Evolutionary conservation across 2,113 vertebrate genomes (phyloP).

Genomic region (Oxyruncus cristatus): DNA sequence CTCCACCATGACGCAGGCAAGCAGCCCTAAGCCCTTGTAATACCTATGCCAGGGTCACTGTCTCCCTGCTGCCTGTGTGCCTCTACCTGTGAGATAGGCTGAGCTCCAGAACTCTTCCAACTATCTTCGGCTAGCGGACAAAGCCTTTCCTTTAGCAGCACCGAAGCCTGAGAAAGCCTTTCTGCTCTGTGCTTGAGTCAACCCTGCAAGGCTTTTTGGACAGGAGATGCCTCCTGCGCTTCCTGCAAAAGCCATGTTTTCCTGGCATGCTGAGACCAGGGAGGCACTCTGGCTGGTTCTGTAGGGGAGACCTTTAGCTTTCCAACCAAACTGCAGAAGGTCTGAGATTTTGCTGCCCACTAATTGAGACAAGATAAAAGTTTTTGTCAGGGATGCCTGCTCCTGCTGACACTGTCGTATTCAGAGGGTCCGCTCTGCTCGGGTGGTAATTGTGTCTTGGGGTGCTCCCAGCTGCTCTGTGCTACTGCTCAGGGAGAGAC

Average conservation of each 20-base stretch:
- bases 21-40: neutral
- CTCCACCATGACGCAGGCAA: neutral
- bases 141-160: neutral
- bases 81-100: neutral
- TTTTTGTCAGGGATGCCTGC: neutral
- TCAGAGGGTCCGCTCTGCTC: neutral
- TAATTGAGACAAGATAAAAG: slow-evolving; percentile 29
- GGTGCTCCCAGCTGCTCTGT: neutral
- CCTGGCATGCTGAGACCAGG: neutral
- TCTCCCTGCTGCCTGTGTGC: neutral
- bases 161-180: neutral
- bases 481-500: neutral
- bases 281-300: neutral
- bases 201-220: neutral
- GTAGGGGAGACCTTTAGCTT: neutral
- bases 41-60: slow-evolving; percentile 40
- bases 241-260: neutral
- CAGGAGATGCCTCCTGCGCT: neutral
- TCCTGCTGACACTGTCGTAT: neutral
- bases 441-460: slow-evolving; percentile 21
- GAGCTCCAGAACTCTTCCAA: neutral
- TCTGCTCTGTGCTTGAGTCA: neutral
- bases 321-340: neutral
- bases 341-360: neutral
- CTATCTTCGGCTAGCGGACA: neutral